Evolutionary conservation across 2,797 vertebrate species (phyloP).

Genomic region (Epinephelus malabaricus): DNA sequence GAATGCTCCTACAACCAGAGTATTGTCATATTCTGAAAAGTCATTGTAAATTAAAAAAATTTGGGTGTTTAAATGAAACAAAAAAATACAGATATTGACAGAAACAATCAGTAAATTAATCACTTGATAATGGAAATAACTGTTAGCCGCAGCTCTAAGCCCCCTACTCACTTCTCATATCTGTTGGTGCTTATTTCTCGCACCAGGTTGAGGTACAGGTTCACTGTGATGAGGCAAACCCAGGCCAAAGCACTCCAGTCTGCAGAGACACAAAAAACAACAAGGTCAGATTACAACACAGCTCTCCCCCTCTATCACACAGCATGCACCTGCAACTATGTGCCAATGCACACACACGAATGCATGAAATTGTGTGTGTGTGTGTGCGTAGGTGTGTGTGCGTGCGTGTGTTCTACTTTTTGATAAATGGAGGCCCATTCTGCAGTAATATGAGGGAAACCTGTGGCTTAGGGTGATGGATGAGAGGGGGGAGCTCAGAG

Average conservation of each 20-base stretch:
- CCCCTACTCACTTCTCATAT: slow-evolving; percentile 82
- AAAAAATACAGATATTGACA: neutral
- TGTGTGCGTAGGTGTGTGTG: slow-evolving; percentile 8
- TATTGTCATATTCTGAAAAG: no score
- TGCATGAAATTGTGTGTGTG: neutral
- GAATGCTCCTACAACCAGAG: no score
- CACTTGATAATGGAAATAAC: neutral
- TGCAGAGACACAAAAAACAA: slow-evolving; percentile 69
- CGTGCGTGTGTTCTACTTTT: slow-evolving; percentile 64
- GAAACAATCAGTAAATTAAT: neutral
- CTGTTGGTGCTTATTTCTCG: slow-evolving; percentile 83
- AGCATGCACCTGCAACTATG: slow-evolving; percentile 51
- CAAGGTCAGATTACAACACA: slow-evolving; percentile 77
- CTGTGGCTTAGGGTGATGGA: slow-evolving; percentile 80
- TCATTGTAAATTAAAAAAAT: neutral
- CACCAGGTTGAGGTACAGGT: slow-evolving; percentile 87
- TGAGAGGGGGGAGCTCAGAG: slow-evolving; percentile 67
- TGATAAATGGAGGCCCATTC: slow-evolving; percentile 84
- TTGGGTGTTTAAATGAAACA: neutral
- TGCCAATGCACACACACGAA: slow-evolving; percentile 25
- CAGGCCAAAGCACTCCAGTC: slow-evolving; percentile 88
- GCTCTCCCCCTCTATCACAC: slow-evolving; percentile 39
- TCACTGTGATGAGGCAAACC: slow-evolving; percentile 88
- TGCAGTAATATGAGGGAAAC: slow-evolving; percentile 85
- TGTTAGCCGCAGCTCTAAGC: no score